Conservation (phyloP, 2,113 vertebrate genomes). For the Prunella himalayana region DNA sequence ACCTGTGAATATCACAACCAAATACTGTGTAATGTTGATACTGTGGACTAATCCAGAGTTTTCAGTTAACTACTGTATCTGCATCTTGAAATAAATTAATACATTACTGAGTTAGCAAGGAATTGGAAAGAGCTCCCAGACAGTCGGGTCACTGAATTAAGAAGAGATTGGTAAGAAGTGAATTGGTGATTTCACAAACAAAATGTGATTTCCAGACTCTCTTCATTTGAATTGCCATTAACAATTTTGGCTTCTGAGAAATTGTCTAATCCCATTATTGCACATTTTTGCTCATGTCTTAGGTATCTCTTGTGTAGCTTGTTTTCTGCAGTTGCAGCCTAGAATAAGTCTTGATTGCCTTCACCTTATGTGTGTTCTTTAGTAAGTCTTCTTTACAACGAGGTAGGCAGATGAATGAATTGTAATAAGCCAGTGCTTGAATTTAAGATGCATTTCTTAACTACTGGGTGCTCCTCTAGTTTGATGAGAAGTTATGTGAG, state of each 20-base stretch:
- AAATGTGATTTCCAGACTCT: not conserved
- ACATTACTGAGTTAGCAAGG: not conserved
- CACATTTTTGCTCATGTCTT: not conserved
- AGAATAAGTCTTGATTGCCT: not conserved
- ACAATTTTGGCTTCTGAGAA: not conserved
- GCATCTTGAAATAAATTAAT: not conserved
- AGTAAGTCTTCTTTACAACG: not conserved
- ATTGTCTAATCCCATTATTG: not conserved
- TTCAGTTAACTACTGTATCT: not conserved
- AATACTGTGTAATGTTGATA: not conserved
- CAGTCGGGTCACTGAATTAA: not conserved
- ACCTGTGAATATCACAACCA: not conserved
- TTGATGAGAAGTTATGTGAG: not conserved
- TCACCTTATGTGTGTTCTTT: not conserved
- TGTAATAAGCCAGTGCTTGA: not conserved
- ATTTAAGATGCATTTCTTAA: not conserved
- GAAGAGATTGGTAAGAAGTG: not conserved
- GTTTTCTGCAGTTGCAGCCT: not conserved
- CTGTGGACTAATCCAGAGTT: not conserved
- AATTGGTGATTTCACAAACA: not conserved
- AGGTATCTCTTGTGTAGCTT: not conserved
- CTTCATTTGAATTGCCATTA: not conserved
- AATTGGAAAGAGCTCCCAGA: not conserved
- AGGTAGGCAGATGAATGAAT: not conserved
- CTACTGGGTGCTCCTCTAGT: not conserved